Conservation (phyloP, 2,113 vertebrate species). For the Lycaon pictus region DNA sequence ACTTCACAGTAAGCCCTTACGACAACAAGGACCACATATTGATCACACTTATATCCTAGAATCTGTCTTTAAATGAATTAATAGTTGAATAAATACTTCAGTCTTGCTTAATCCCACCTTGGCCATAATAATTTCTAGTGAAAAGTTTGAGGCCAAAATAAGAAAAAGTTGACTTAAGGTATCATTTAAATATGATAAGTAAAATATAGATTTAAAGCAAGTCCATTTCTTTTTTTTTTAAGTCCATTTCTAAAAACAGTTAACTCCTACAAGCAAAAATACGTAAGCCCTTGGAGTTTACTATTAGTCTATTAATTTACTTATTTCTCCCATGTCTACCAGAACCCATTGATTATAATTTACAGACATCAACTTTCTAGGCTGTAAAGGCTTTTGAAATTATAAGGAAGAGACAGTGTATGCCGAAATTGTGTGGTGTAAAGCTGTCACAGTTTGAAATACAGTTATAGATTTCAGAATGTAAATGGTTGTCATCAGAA, state of each 20-base stretch:
- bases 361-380: constrained; percentile 36
- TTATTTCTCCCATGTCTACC: background rate
- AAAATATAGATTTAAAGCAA: background rate
- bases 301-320: constrained; percentile 46
- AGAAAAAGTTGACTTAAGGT: background rate
- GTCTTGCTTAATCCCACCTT: background rate
- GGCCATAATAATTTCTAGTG: background rate
- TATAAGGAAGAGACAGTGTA: constrained; percentile 52
- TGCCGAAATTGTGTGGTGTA: background rate
- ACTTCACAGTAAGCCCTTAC: background rate
- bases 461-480: constrained; percentile 57
- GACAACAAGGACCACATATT: background rate
- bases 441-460: constrained; percentile 66
- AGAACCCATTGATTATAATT: constrained; percentile 56
- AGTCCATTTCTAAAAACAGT: background rate
- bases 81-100: background rate
- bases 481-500: constrained; percentile 64
- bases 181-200: constrained; percentile 14
- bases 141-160: background rate
- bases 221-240: background rate
- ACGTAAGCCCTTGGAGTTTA: background rate
- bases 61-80: background rate
- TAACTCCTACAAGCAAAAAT: constrained; percentile 18
- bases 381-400: constrained; percentile 56
- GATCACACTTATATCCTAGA: background rate